These are phyloP conservation scores for Distichodus sexfasciatus DNA, from an alignment of 2,797 vertebrate species.

Conservation along the genomic window DNA sequence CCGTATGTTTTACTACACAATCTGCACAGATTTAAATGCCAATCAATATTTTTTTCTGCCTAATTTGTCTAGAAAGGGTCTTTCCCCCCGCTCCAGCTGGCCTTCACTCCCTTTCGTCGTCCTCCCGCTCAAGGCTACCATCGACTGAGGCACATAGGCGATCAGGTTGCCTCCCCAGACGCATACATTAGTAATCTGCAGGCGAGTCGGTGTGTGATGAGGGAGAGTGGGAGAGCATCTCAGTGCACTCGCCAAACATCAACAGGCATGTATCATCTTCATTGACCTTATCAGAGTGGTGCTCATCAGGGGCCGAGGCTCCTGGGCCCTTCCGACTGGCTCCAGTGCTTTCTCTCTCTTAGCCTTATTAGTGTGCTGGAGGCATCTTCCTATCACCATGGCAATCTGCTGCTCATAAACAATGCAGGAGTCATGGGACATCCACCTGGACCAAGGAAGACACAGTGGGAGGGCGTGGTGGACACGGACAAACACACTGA, in stretches of 20 bases:
- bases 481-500: slow-evolving; percentile 2
- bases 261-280: slow-evolving; percentile 53
- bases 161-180: slow-evolving; percentile 45
- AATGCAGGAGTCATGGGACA: slow-evolving; percentile 46
- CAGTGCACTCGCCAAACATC: slow-evolving; percentile 49
- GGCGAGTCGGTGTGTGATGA: slow-evolving; percentile 9
- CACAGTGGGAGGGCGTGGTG: slow-evolving; percentile 14
- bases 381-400: slow-evolving; percentile 48
- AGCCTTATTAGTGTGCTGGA: slow-evolving; percentile 49
- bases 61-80: slow-evolving; percentile 39
- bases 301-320: slow-evolving; percentile 45
- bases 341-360: slow-evolving; percentile 38
- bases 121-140: slow-evolving; percentile 41
- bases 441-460: slow-evolving; percentile 35
- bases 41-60: neutral
- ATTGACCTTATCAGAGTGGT: slow-evolving; percentile 56
- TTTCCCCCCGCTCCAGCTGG: neutral
- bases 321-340: slow-evolving; percentile 42
- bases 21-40: too few relatives aligned
- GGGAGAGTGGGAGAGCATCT: slow-evolving; percentile 34
- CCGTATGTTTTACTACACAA: too few relatives aligned
- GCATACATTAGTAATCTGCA: slow-evolving; percentile 49
- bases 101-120: slow-evolving; percentile 20
- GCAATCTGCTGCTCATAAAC: slow-evolving; percentile 54
- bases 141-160: slow-evolving; percentile 38